Evolutionary conservation across 2,888 invertebrate genomes (phyloP).

Genomic region (Pinctada fucata): DNA sequence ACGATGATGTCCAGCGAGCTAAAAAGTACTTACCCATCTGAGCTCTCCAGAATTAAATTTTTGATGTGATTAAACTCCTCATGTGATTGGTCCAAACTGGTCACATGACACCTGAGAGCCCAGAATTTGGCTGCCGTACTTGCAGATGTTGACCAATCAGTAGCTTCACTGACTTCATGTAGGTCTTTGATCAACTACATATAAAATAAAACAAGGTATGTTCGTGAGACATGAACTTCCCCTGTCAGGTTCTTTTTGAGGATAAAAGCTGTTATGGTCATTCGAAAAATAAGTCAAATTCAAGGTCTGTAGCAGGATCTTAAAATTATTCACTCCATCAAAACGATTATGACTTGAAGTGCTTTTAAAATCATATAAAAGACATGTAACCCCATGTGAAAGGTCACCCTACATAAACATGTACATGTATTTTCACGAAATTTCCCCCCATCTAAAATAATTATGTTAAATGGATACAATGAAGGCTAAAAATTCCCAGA

Average conservation of each 20-base stretch:
- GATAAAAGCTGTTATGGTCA: neutral
- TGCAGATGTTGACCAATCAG: constrained; percentile 66
- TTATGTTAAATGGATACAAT: too few relatives aligned
- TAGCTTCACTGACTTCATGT: constrained; percentile 69
- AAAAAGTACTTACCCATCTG: constrained; percentile 23
- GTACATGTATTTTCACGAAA: too few relatives aligned
- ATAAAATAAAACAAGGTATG: constrained; percentile 6
- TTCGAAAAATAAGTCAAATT: too few relatives aligned
- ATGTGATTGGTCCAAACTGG: constrained; percentile 43
- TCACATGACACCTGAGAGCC: constrained; percentile 68
- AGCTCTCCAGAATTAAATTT: constrained; percentile 32
- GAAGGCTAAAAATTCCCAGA: too few relatives aligned
- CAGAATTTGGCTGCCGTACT: constrained; percentile 67
- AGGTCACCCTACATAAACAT: neutral
- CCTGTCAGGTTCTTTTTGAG: too few relatives aligned
- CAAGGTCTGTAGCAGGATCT: too few relatives aligned
- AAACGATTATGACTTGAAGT: too few relatives aligned
- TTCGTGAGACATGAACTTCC: too few relatives aligned
- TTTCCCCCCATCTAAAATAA: neutral
- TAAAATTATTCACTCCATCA: too few relatives aligned
- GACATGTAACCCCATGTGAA: neutral
- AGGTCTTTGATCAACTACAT: constrained; percentile 69
- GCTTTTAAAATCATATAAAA: too few relatives aligned
- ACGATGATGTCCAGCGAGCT: too few relatives aligned
- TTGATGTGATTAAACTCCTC: constrained; percentile 44